Conservation (phyloP, 2,888 invertebrate species). For the Ommatoiulus sabulosus region DNA sequence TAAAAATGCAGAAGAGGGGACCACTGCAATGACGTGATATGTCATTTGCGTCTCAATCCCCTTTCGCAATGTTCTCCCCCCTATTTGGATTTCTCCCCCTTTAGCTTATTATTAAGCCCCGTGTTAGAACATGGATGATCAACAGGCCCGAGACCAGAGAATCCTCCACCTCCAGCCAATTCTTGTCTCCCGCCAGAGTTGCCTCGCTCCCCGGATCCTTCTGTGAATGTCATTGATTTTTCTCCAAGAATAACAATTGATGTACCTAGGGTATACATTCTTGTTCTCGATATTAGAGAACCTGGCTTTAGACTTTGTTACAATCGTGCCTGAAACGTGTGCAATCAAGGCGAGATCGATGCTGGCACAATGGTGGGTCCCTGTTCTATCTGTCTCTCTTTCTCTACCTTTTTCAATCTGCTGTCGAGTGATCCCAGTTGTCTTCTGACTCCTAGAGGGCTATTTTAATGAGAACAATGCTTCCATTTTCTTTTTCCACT, state of each 20-base stretch:
- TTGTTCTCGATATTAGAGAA: slow-evolving; percentile 47
- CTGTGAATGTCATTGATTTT: slow-evolving; percentile 51
- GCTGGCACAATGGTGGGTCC: slow-evolving; percentile 40
- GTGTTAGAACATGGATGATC: slow-evolving; percentile 48
- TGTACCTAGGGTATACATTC: slow-evolving; percentile 48
- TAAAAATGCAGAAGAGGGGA: slow-evolving; percentile 41
- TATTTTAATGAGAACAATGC: slow-evolving; percentile 50
- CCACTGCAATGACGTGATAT: slow-evolving; percentile 10
- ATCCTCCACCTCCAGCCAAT: slow-evolving; percentile 32
- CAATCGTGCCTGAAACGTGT: slow-evolving; percentile 48
- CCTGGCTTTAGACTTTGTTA: slow-evolving; percentile 48
- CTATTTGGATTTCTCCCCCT: slow-evolving; percentile 49
- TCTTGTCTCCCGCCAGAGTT: neutral
- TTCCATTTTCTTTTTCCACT: slow-evolving; percentile 29
- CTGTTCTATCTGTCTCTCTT: slow-evolving; percentile 7
- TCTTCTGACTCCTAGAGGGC: slow-evolving; percentile 46
- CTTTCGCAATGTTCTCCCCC: slow-evolving; percentile 35
- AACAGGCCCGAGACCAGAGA: slow-evolving; percentile 53
- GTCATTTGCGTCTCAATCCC: slow-evolving; percentile 44
- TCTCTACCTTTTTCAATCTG: slow-evolving; percentile 46
- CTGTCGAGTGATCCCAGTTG: slow-evolving; percentile 23
- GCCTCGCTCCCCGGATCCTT: neutral
- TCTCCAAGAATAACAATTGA: slow-evolving; percentile 54
- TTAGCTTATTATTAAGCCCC: slow-evolving; percentile 53
- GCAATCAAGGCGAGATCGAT: slow-evolving; percentile 48